Conservation (phyloP, 1,140 invertebrate species). For the Lordiphosa stackelbergi region DNA sequence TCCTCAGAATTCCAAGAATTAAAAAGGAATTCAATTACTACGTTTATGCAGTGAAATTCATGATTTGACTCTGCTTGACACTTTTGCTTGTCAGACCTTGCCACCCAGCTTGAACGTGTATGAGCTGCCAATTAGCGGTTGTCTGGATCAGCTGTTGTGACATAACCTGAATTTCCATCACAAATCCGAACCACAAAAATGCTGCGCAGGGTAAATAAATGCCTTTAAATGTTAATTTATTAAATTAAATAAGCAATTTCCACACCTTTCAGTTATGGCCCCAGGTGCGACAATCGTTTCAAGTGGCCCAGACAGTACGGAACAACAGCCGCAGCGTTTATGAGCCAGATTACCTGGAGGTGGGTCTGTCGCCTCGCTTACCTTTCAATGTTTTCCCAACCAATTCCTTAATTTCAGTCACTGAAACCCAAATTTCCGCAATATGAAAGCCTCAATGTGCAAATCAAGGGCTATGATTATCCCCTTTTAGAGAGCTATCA, state of each 20-base stretch:
- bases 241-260: background rate
- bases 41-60: too few relatives aligned
- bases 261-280: conserved; percentile 35
- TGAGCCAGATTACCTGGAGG: conserved; percentile 80
- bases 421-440: conserved; percentile 83
- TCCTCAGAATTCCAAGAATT: too few relatives aligned
- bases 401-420: conserved; percentile 77
- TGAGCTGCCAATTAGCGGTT: too few relatives aligned
- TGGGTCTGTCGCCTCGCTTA: conserved; percentile 38
- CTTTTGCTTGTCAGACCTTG: too few relatives aligned
- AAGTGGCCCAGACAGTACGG: conserved; percentile 8
- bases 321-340: conserved; percentile 76
- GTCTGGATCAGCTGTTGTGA: conserved; percentile 43
- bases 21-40: too few relatives aligned
- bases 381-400: background rate
- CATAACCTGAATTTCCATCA: conserved; percentile 40
- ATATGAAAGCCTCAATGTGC: conserved; percentile 86
- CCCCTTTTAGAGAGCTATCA: conserved; percentile 88
- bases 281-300: conserved; percentile 17
- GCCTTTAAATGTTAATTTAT: background rate
- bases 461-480: conserved; percentile 90
- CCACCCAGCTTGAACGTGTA: too few relatives aligned
- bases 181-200: conserved; percentile 22
- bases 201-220: conserved; percentile 56
- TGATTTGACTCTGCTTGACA: too few relatives aligned